Evolutionary conservation across 30 jellyfish, hydroid and myxozoan species (phyloP).

Genomic region (Euphysa ruthae): DNA sequence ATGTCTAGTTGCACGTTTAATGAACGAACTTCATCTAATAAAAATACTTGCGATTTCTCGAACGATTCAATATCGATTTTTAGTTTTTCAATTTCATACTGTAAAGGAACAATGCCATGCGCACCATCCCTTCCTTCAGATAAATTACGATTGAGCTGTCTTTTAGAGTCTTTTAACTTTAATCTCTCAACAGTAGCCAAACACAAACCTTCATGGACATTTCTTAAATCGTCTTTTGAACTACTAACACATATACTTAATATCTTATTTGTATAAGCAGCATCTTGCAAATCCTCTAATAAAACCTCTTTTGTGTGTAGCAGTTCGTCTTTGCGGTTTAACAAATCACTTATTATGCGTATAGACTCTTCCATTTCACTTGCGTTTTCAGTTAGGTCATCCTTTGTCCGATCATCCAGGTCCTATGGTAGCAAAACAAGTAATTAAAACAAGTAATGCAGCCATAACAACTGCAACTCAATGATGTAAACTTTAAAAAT

Average conservation of each 20-base stretch:
- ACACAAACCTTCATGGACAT: constrained; percentile 70
- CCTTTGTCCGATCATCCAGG: too few species aligned
- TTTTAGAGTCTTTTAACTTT: constrained; percentile 56
- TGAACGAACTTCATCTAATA: constrained; percentile 44
- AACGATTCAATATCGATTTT: constrained; percentile 38
- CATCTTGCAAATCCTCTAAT: constrained; percentile 62
- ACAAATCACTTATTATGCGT: constrained; percentile 5
- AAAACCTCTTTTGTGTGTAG: constrained; percentile 46
- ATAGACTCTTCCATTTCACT: constrained; percentile 34
- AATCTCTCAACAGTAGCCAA: constrained; percentile 71
- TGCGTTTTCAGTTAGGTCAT: too few species aligned
- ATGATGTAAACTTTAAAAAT: too few species aligned
- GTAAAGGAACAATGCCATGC: constrained; percentile 47
- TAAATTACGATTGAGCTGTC: constrained; percentile 47
- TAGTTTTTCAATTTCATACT: constrained; percentile 42
- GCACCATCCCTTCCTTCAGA: constrained; percentile 25
- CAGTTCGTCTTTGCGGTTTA: constrained; percentile 27
- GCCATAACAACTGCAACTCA: too few species aligned
- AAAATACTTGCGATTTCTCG: constrained; percentile 54
- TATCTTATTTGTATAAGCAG: constrained; percentile 23
- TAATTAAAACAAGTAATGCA: too few species aligned
- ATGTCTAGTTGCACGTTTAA: constrained; percentile 53
- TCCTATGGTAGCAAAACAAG: too few species aligned
- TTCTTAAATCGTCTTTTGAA: constrained; percentile 43
- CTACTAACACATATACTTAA: constrained; percentile 31